These are phyloP conservation scores for Embidobia sp. DNA, from an alignment of 2,888 invertebrate genomes.

Conservation along the genomic window DNA sequence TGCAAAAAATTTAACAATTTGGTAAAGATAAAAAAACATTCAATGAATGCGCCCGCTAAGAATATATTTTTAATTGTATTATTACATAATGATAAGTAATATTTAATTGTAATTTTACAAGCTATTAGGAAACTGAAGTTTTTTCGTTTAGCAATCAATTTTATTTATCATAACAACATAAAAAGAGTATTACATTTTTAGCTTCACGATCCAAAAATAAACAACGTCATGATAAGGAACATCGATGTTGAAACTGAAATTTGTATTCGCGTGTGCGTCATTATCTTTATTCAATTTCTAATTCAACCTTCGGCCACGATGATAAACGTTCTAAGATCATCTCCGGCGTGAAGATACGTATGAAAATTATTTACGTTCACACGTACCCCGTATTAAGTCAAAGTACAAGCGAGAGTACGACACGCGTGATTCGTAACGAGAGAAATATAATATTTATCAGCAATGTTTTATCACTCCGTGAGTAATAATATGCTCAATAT, in stretches of 20 bases:
- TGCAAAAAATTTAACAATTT: no score
- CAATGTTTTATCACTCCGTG: conserved; percentile 22
- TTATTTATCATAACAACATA: no score
- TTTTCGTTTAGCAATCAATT: no score
- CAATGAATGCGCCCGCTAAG: no score
- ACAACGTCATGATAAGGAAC: not conserved
- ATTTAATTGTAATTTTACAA: no score
- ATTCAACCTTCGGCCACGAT: conserved; percentile 38
- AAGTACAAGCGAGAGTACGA: conserved; percentile 33
- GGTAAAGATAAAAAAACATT: no score
- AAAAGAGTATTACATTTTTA: no score
- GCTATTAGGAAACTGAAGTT: no score
- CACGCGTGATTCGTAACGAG: conserved; percentile 4
- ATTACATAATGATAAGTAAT: no score
- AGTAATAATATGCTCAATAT: conserved; percentile 50
- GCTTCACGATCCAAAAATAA: no score
- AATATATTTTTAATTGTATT: no score
- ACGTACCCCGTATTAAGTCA: conserved; percentile 35
- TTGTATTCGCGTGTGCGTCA: not conserved
- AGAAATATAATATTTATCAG: conserved; percentile 46
- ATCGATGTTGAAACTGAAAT: conserved; percentile 5
- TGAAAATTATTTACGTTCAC: conserved; percentile 27
- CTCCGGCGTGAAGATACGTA: conserved; percentile 25
- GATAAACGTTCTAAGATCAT: conserved; percentile 46
- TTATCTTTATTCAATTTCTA: conserved; percentile 36